Conservation (phyloP, 1,140 invertebrate genomes). For the Brachionus angularis region DNA sequence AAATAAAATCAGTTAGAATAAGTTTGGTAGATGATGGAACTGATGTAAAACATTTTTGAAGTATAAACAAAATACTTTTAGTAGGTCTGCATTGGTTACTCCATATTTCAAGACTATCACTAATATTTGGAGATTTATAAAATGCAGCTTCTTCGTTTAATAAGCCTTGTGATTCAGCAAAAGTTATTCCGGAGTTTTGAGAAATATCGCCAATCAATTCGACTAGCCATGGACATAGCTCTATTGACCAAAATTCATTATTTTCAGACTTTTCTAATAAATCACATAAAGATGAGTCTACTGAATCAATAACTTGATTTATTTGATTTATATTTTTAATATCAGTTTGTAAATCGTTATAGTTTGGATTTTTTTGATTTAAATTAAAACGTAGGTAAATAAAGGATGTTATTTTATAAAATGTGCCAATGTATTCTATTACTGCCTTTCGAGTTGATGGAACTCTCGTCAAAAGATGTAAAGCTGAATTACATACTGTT, state of each 20-base stretch:
- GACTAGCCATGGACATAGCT: neutral
- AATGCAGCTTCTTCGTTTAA: constrained; percentile 17
- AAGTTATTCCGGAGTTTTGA: neutral
- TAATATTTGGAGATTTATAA: constrained; percentile 5
- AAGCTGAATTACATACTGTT: constrained; percentile 23
- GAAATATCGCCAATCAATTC: constrained; percentile 23
- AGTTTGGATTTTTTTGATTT: constrained; percentile 30
- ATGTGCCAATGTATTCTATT: constrained; percentile 37
- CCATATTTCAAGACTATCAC: constrained; percentile 42
- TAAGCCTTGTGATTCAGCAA: constrained; percentile 4
- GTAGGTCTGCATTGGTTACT: constrained; percentile 36
- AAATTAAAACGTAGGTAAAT: constrained; percentile 36
- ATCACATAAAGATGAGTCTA: constrained; percentile 2
- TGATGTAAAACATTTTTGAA: constrained; percentile 16
- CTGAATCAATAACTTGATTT: constrained; percentile 34
- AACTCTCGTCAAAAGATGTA: neutral
- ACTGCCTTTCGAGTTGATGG: constrained; percentile 29
- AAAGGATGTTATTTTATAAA: constrained; percentile 28
- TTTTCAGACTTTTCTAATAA: constrained; percentile 10
- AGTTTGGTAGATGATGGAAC: neutral
- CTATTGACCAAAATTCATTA: constrained; percentile 28
- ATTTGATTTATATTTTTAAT: constrained; percentile 39
- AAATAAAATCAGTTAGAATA: neutral
- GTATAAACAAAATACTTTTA: constrained; percentile 18
- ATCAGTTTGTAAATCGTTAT: constrained; percentile 20